phyloP scores from a whole-genome alignment of 1,140 invertebrate genomes.

The Eriosoma lanigerum region DNA sequence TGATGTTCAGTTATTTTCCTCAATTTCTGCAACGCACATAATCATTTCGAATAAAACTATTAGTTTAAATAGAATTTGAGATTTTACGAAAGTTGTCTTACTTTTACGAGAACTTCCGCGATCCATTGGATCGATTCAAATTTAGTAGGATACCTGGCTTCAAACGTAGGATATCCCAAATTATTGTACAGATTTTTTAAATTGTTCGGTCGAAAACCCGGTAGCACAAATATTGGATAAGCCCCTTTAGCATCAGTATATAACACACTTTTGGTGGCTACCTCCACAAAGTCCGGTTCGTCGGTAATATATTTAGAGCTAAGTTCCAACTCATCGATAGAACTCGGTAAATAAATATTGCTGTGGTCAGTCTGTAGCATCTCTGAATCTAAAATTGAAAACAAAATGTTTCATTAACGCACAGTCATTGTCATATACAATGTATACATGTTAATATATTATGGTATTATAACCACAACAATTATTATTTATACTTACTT shows the following conservation, averaged over 20 bases:
- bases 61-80: too few relatives aligned
- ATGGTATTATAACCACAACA: not conserved
- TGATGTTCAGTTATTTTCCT: not conserved
- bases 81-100: not conserved
- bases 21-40: slow-evolving; percentile 17
- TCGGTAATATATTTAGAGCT: not conserved
- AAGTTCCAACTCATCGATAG: not conserved
- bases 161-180: slow-evolving; percentile 42
- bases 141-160: slow-evolving; percentile 31
- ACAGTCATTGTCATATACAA: too few relatives aligned
- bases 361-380: not conserved
- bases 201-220: slow-evolving; percentile 25
- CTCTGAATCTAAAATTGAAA: not conserved
- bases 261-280: slow-evolving; percentile 25
- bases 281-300: slow-evolving; percentile 37
- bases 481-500: not conserved
- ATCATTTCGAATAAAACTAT: not conserved
- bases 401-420: not conserved
- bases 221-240: slow-evolving; percentile 39
- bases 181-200: slow-evolving; percentile 1
- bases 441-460: too few relatives aligned
- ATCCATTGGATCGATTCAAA: slow-evolving; percentile 30
- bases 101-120: slow-evolving; percentile 17
- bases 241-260: slow-evolving; percentile 38
- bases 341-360: not conserved